Evolutionary conservation across 2,797 vertebrate species (phyloP).

Genomic region (Oreortyx pictus): DNA sequence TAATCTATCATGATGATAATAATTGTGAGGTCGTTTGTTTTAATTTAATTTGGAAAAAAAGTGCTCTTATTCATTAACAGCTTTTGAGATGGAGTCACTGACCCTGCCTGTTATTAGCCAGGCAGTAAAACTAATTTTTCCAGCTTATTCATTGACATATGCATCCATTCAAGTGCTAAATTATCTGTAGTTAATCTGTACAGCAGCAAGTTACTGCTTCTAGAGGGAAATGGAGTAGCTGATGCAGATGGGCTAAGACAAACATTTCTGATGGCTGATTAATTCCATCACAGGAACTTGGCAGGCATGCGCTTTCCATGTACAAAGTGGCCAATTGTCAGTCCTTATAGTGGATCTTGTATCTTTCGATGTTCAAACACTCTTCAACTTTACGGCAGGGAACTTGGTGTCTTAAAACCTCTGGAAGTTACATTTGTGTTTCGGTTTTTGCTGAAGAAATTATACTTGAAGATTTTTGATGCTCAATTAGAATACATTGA

Average conservation of each 20-base stretch:
- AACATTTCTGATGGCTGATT: constrained; percentile 7
- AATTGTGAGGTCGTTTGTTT: neutral
- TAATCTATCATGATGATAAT: neutral
- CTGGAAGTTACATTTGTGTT: neutral
- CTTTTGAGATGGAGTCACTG: neutral
- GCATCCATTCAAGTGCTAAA: neutral
- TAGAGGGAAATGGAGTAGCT: neutral
- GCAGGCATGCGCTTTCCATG: neutral
- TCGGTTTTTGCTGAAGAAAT: neutral
- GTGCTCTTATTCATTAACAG: neutral
- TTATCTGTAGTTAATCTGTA: neutral
- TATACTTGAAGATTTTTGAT: neutral
- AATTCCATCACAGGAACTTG: constrained; percentile 19
- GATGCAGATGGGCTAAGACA: constrained; percentile 6
- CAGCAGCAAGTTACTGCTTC: neutral
- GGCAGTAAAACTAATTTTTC: neutral
- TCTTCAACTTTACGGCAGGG: neutral
- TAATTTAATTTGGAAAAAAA: neutral
- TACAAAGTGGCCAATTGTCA: neutral
- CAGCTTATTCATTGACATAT: neutral
- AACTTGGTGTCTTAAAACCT: neutral
- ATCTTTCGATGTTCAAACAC: neutral
- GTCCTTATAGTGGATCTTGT: neutral
- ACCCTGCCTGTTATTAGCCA: neutral
- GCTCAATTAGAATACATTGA: neutral